Conservation (phyloP, 2,113 vertebrate genomes). For the Corythornis cristatus region DNA sequence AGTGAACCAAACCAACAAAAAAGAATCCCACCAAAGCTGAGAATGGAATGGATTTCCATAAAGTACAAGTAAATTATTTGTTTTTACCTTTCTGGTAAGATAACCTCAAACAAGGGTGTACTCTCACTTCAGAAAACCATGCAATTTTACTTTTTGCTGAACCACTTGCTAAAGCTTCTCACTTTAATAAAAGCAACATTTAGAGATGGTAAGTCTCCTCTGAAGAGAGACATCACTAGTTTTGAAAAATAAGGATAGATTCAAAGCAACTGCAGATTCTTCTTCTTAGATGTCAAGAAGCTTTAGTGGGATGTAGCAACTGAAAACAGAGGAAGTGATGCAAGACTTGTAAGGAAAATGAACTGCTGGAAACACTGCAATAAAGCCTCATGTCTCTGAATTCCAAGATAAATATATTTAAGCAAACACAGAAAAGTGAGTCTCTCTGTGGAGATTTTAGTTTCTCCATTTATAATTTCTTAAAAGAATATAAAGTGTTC, state of each 20-base stretch:
- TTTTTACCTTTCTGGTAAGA: background rate
- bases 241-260: background rate
- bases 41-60: background rate
- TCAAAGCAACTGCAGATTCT: background rate
- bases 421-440: background rate
- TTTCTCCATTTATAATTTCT: background rate
- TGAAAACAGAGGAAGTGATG: background rate
- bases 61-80: background rate
- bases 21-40: background rate
- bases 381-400: background rate
- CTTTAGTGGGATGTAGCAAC: background rate
- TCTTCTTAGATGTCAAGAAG: background rate
- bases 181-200: background rate
- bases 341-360: background rate
- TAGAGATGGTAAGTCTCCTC: background rate
- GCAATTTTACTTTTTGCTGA: background rate
- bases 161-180: background rate
- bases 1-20: background rate
- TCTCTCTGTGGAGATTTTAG: background rate
- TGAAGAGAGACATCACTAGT: background rate
- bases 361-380: background rate
- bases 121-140: background rate
- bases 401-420: background rate
- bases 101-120: background rate
- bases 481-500: background rate